Conservation (phyloP, 2,113 vertebrate genomes). For the Trematocara macrostoma region DNA sequence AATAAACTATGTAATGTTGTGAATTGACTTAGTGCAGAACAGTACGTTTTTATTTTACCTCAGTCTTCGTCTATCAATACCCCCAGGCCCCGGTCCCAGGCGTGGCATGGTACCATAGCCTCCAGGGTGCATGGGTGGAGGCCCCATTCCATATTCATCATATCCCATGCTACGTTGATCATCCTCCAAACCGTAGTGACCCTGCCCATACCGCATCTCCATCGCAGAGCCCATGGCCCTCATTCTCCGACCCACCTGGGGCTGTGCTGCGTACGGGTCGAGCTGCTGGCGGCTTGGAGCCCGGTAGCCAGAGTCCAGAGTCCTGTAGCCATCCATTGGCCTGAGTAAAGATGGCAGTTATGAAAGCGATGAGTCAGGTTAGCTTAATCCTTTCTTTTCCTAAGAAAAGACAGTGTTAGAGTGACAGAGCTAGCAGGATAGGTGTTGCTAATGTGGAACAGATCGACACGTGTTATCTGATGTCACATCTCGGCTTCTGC, state of each 20-base stretch:
- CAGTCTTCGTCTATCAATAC: slow-evolving; percentile 77
- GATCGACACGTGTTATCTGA: neutral
- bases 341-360: slow-evolving; percentile 3
- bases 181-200: slow-evolving; percentile 85
- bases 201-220: slow-evolving; percentile 85
- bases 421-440: neutral
- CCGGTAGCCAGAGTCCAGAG: slow-evolving; percentile 82
- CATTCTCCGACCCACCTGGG: slow-evolving; percentile 77
- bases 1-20: neutral
- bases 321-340: slow-evolving; percentile 74
- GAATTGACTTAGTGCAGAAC: neutral
- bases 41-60: slow-evolving; percentile 69
- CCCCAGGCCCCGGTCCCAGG: slow-evolving; percentile 63
- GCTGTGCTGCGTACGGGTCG: slow-evolving; percentile 89
- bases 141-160: slow-evolving; percentile 84
- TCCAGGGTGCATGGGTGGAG: slow-evolving; percentile 75
- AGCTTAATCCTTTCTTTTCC: neutral
- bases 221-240: slow-evolving; percentile 83
- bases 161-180: slow-evolving; percentile 91
- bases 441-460: neutral
- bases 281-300: slow-evolving; percentile 85
- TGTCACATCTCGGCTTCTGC: neutral
- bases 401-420: neutral
- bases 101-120: slow-evolving; percentile 86
- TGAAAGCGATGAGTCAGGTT: neutral